Base-by-base conservation (phyloP, 2,888 invertebrate species). In the Agonopterix alstromeriana region DNA sequence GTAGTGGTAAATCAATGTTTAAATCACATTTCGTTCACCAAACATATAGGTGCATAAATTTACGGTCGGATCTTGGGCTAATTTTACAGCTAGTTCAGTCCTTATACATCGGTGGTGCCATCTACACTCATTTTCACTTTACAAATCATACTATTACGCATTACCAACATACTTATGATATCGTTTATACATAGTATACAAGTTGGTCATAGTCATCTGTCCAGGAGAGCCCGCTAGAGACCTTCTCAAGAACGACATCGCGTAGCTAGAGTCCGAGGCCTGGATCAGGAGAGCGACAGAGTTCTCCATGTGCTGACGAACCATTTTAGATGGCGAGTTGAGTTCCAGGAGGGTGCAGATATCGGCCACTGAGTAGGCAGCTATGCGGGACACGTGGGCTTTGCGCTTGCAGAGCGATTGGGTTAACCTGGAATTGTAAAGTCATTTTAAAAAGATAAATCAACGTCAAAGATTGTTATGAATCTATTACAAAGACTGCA, bases 91-190 rank as follows among this genome's bases (percentile, higher is more conserved):
- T n/a, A n/a, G n/a, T n/a, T n/a, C n/a, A n/a, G n/a, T n/a, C n/a
- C n/a, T n/a, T n/a, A n/a, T n/a, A n/a, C n/a, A n/a, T n/a, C n/a
- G n/a, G n/a, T n/a, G n/a, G n/a, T n/a, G n/a, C n/a, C n/a, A n/a
- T n/a, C n/a, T n/a, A n/a, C n/a, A n/a, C n/a, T n/a, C n/a, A n/a
- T n/a, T n/a, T n/a, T n/a, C n/a, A n/a, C n/a, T n/a, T n/a, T n/a
- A n/a, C n/a, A n/a, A n/a, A n/a, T n/a, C n/a, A n/a, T n/a, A n/a
- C n/a, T n/a, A n/a, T 27, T 68, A 86, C 35, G 86, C 64, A 54
- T 83, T 86, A 0, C 89, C 89, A 45, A 79, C 80, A 67, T 88
- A 89, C 53, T 89, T 89, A 71, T 89, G 84, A 49, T 88, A 89
- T 46, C 83, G 73, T 47, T 86, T 89, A 58, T 88, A 89, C 72